Evolutionary conservation across 2,797 vertebrate genomes (phyloP).

Genomic region (Potorous gilbertii): DNA sequence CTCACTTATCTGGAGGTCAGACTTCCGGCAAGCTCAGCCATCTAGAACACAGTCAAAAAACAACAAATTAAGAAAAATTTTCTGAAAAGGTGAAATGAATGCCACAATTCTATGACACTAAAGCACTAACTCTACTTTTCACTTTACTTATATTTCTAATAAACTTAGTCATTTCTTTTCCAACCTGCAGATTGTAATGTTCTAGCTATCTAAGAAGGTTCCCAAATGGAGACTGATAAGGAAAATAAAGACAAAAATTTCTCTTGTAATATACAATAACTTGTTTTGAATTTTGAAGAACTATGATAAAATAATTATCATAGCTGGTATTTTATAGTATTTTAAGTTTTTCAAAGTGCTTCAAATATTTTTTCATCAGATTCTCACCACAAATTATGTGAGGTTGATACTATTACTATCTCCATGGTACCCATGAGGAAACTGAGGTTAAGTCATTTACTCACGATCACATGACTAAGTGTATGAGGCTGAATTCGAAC

Average conservation of each 20-base stretch:
- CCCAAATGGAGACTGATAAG: neutral
- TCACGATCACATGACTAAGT: neutral
- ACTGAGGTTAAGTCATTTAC: neutral
- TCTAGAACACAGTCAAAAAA: neutral
- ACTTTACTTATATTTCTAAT: neutral
- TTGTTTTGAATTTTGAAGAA: neutral
- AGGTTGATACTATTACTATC: too few relatives aligned
- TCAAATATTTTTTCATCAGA: neutral
- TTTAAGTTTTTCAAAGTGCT: neutral
- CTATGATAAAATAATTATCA: neutral
- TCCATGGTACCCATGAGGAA: neutral
- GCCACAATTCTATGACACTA: neutral
- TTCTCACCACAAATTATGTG: neutral
- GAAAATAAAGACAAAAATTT: neutral
- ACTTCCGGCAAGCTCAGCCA: conserved; percentile 34
- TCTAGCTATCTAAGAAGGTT: neutral
- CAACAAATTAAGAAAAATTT: neutral
- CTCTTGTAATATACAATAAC: neutral
- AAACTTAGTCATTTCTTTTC: neutral
- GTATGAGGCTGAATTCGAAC: neutral
- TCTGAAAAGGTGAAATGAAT: neutral
- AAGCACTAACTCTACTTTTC: neutral
- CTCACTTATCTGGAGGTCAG: conserved; percentile 1
- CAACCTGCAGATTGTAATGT: neutral
- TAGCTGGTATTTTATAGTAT: neutral